Evolutionary conservation across 1,140 invertebrate genomes (phyloP), one percentile per base, ranked within the genome.

Genomic region (Thaumatotibia leucotreta): DNA sequence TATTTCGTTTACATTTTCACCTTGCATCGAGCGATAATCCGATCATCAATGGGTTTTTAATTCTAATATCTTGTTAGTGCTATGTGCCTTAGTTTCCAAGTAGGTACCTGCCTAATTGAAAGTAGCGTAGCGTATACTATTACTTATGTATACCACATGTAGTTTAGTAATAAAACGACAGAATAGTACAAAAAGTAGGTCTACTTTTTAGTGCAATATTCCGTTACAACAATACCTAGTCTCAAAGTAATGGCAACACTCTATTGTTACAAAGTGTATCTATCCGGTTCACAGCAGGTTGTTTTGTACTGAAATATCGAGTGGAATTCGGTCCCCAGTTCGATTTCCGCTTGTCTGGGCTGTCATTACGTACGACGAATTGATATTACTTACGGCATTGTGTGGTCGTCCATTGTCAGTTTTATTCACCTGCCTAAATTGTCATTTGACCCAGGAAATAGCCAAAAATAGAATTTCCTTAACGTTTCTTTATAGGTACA

Each of bases 301-400:
- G 77, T 80, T 76, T 83, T 84, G 80, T 82, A 71, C 66, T 80
- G 76, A 83, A 80, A 83, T 83, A 85, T 83, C 76, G 80, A 83
- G 72, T 79, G 79, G 82, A 82, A 84, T 10, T 45, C 22, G 10
- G 52, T 58, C 24, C 39, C 39, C 52, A 27, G 52, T 58, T 58
- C 52, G 52, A 58, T 58, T 58, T 58, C 52, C 52, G 52, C 52
- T 58, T 63, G 35, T 63, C 31, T 31, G 31, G 11, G 31, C 61
- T 63, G 61, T 35, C 61, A 63, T 63, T 63, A 63, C 31, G 52
- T 24, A 58, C 52, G 23, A 58, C 52, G 52, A 58, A 58, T 58
- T 58, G 52, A 58, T 58, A 58, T 58, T 58, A 58, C 23, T 58
- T 58, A 79, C 76, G 75, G 74, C 74, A 69, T 72, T 66, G 67